phyloP scores from a whole-genome alignment of 1,140 invertebrate genomes.

The Tigriopus japonicus region DNA sequence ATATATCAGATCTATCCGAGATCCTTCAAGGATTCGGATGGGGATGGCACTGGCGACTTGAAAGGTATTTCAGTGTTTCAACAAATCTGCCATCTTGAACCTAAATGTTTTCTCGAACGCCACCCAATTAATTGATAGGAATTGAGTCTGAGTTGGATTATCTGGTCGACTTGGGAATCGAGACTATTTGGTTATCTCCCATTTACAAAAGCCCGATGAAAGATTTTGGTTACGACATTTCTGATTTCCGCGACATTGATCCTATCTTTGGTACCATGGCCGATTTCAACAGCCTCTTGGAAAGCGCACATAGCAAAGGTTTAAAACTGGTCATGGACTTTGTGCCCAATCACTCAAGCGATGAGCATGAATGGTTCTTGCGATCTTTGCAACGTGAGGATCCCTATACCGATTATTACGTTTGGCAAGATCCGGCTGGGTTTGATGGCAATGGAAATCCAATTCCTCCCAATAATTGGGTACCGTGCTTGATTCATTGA shows the following conservation, averaged over 20 bases:
- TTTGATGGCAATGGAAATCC: slow-evolving; percentile 19
- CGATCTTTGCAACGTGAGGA: slow-evolving; percentile 37
- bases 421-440: slow-evolving; percentile 38
- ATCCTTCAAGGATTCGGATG: slow-evolving; percentile 32
- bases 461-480: slow-evolving; percentile 55
- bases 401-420: slow-evolving; percentile 50
- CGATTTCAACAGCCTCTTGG: slow-evolving; percentile 37
- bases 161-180: slow-evolving; percentile 34
- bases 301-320: slow-evolving; percentile 28
- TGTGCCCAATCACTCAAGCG: slow-evolving; percentile 63
- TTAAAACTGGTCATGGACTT: slow-evolving; percentile 59
- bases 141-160: slow-evolving; percentile 28
- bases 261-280: slow-evolving; percentile 37
- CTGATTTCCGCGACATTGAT: slow-evolving; percentile 38
- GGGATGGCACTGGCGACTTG: slow-evolving; percentile 32
- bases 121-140: slow-evolving; percentile 19
- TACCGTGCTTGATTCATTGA: no score
- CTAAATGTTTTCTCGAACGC: no score
- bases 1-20: slow-evolving; percentile 37
- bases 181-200: slow-evolving; percentile 46
- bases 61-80: slow-evolving; percentile 27
- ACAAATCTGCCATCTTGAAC: no score
- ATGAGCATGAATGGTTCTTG: slow-evolving; percentile 57
- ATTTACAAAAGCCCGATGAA: slow-evolving; percentile 44
- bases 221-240: slow-evolving; percentile 45